Percentiles rank a stretch among this genome's conserved stretches.
Evolutionary conservation across 2,113 vertebrate genomes (phyloP).

Genomic region (Varanus salvator): DNA sequence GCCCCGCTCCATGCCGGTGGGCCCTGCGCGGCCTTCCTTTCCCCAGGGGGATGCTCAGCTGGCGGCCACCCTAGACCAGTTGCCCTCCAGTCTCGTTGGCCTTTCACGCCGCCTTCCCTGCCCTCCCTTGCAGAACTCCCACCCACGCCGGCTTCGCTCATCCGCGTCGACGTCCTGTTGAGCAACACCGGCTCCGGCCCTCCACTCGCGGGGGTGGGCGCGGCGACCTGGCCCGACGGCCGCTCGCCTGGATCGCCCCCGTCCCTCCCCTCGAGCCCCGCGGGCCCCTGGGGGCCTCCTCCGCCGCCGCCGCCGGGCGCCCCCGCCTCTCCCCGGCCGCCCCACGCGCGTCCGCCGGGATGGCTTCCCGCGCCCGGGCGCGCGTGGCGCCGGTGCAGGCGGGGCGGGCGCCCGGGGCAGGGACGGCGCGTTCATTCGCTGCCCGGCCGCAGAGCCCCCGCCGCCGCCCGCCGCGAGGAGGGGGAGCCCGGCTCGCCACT

Average conservation of each 20-base stretch:
- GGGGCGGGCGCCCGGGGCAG: neutral
- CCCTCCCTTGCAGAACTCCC: neutral
- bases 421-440: constrained; percentile 32
- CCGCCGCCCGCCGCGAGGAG: neutral
- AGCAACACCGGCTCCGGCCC: too few species aligned
- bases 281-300: neutral
- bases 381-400: neutral
- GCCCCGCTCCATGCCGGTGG: neutral
- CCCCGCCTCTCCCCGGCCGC: neutral
- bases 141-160: too few species aligned
- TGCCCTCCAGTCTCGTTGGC: neutral
- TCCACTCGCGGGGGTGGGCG: neutral
- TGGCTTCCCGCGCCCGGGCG: constrained; percentile 21
- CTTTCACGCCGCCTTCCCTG: neutral
- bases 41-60: neutral
- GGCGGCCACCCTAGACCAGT: neutral
- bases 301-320: too few species aligned
- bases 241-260: too few species aligned
- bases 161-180: too few species aligned
- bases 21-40: neutral
- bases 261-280: neutral
- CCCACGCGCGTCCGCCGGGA: constrained; percentile 29
- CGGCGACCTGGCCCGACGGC: neutral
- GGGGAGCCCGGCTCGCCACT: neutral
- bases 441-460: neutral